phyloP scores from a whole-genome alignment of 2,888 invertebrate genomes.

The Pristionchus maxplancki region DNA sequence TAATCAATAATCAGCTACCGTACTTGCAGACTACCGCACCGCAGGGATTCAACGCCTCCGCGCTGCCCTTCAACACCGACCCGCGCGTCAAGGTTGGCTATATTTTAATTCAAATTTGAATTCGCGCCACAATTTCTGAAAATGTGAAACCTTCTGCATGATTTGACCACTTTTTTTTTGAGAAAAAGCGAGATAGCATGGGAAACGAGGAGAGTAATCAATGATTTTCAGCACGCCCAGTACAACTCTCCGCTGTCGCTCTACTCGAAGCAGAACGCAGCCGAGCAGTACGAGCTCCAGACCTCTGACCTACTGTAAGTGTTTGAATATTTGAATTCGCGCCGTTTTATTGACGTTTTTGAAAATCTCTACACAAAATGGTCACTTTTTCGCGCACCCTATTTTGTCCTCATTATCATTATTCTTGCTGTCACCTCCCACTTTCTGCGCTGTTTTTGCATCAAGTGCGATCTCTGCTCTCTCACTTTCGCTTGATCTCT shows the following conservation, averaged over 20 bases:
- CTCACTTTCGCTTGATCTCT: conserved; percentile 36
- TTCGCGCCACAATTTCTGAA: neutral
- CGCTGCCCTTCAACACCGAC: conserved; percentile 67
- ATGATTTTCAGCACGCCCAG: conserved; percentile 54
- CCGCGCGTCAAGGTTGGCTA: conserved; percentile 64
- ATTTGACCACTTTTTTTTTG: neutral
- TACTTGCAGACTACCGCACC: conserved; percentile 58
- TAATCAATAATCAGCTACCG: neutral
- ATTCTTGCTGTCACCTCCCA: neutral
- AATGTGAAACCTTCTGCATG: neutral
- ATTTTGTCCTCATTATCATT: neutral
- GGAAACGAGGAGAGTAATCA: neutral
- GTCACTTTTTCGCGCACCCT: neutral
- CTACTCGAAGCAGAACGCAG: conserved; percentile 68
- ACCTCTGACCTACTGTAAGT: conserved; percentile 63
- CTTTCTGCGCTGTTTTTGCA: conserved; percentile 15
- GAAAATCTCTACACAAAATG: neutral
- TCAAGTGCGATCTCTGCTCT: neutral
- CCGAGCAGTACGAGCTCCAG: conserved; percentile 73
- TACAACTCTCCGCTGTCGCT: conserved; percentile 60
- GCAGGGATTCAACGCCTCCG: conserved; percentile 66
- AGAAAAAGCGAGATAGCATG: neutral
- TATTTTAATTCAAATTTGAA: conserved; percentile 6
- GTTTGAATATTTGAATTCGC: conserved; percentile 23
- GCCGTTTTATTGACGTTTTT: neutral